Base-by-base conservation (phyloP, 2,113 vertebrate genomes). In the Narcine bancroftii region DNA sequence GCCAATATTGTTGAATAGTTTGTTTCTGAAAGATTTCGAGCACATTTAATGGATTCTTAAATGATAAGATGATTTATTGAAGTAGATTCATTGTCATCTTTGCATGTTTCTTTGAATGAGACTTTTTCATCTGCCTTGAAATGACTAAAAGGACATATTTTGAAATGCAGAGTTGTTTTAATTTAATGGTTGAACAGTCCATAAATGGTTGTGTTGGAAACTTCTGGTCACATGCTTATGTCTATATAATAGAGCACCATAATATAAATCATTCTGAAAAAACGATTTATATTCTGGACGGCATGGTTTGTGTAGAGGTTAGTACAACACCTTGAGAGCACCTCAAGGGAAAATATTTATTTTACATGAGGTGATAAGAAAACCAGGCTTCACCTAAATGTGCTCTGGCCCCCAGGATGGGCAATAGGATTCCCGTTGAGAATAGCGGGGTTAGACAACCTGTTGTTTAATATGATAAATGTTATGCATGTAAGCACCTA, bases 1-100 rank as follows among this genome's bases (percentile, higher is more conserved):
- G 39, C 63, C 19, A 26, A 15, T 69, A 45, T 33, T 89, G 17
- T 66, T 66, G 39, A 26, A 45, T 13, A 66, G 26, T 91, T 65
- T 69, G n/a, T 6, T 91, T 91, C 63, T 29, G 42, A 42, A 87
- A 45, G 3, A 29, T 39, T n/a, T 66, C 45, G 24, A 47, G 65
- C 63, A 42, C 29, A 71, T 45, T 42, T 69, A 45, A 71, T 47
- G 36, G 24, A 26, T 69, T 69, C 45, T 91, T 42, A 91, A 69
- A 39, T 91, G 65, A 69, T 91, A 15, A 65, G 21, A 47, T 47
- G 65, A 71, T 91, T 45, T 91, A 69, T 91, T 91, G 39, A 91
- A 45, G 39, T 66, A 42, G 89, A 91, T 91, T 91, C 33, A 45
- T 33, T 26, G 29, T 91, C n/a, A n/a, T n/a, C n/a, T n/a, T n/a